These are phyloP conservation scores for Oceanodroma tethys DNA, from an alignment of 2,113 vertebrate genomes.

Conservation along the genomic window DNA sequence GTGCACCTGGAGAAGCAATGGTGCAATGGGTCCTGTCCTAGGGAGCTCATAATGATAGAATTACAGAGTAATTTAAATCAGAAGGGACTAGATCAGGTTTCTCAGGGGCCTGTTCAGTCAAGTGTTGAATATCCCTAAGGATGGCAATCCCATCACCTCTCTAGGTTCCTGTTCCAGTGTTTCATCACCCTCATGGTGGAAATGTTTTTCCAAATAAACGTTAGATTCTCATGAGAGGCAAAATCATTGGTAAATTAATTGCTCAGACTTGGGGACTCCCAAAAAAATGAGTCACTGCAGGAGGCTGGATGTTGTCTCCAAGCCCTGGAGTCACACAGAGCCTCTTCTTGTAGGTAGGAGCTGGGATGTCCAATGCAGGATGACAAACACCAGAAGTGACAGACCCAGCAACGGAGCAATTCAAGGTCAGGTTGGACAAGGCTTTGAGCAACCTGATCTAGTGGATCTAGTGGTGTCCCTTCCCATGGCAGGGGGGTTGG, in stretches of 20 bases:
- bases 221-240: background rate
- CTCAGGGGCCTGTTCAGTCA: background rate
- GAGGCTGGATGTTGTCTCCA: rapidly evolving
- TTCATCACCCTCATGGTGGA: background rate
- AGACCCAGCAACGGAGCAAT: background rate
- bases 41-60: background rate
- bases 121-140: background rate
- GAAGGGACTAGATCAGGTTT: background rate
- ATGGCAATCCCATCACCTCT: background rate
- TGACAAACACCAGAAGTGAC: background rate
- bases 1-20: background rate
- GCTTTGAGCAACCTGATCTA: background rate
- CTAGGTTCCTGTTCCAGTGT: background rate
- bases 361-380: background rate
- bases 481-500: background rate
- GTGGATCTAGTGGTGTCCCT: background rate
- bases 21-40: background rate
- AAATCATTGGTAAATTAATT: background rate
- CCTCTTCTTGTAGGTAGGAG: no score
- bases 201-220: background rate
- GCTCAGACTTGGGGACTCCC: background rate
- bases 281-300: background rate
- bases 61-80: background rate
- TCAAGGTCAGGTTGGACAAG: background rate
- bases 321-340: no score